Evolutionary conservation across 2,888 invertebrate genomes (phyloP).

Genomic region (Clunio marinus): DNA sequence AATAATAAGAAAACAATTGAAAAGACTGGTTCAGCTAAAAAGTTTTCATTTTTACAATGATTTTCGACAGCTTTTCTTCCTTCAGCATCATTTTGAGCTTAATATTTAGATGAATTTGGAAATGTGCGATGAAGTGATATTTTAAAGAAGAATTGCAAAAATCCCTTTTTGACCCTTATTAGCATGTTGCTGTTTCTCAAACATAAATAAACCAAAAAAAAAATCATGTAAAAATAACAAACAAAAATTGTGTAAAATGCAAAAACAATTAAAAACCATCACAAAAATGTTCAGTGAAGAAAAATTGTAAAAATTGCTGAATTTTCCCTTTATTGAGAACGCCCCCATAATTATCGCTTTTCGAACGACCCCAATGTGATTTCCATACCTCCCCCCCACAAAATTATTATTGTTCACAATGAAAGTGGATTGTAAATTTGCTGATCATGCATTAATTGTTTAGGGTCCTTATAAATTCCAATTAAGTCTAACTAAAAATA

Average conservation of each 20-base stretch:
- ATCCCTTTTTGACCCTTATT: neutral
- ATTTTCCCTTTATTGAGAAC: slow-evolving; percentile 16
- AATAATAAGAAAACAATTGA: neutral
- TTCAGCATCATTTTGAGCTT: neutral
- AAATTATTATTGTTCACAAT: slow-evolving; percentile 33
- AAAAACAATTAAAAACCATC: slow-evolving; percentile 32
- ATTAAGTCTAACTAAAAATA: neutral
- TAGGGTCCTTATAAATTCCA: neutral
- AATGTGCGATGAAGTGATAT: slow-evolving; percentile 34
- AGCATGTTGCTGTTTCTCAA: neutral
- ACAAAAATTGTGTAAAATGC: slow-evolving; percentile 34
- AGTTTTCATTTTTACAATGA: neutral
- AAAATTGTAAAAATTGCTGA: slow-evolving; percentile 20
- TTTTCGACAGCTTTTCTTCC: neutral
- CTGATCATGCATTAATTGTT: neutral
- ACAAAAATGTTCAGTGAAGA: slow-evolving; percentile 33
- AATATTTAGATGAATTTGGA: too few species aligned
- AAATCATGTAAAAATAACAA: slow-evolving; percentile 32
- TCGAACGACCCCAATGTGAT: neutral
- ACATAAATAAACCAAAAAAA: neutral
- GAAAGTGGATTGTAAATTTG: slow-evolving; percentile 27
- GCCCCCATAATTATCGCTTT: slow-evolving; percentile 9
- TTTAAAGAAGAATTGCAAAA: neutral
- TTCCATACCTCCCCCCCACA: neutral
- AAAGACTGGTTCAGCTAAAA: slow-evolving; percentile 32